Percentiles rank a stretch among this genome's conserved stretches.
Conservation (phyloP, 1,140 invertebrate species). For the Caenorhabditis tropicalis region DNA sequence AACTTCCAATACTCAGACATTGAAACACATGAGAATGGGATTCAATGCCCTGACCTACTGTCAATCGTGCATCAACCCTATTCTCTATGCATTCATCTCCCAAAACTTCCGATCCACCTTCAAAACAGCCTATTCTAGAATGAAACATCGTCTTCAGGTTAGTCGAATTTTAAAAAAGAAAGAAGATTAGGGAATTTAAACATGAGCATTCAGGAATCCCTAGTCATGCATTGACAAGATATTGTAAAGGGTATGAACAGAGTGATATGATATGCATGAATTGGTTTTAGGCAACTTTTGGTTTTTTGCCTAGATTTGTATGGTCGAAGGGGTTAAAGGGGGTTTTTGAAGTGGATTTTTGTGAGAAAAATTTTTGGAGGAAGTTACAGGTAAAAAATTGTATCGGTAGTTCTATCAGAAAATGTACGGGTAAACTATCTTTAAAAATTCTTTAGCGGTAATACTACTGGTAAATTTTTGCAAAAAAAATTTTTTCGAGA, state of each 20-base stretch:
- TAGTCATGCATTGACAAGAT: background rate
- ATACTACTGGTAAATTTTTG: too few relatives aligned
- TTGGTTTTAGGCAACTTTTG: too few relatives aligned
- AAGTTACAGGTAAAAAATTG: too few relatives aligned
- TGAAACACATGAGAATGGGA: conserved; percentile 62
- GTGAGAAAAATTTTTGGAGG: too few relatives aligned
- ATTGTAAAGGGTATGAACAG: background rate
- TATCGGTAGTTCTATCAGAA: too few relatives aligned
- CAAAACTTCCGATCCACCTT: conserved; percentile 81
- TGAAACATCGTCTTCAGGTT: conserved; percentile 57
- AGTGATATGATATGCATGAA: background rate
- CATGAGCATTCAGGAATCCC: background rate
- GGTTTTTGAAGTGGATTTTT: too few relatives aligned
- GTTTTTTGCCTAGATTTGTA: too few relatives aligned
- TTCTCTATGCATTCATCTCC: conserved; percentile 84
- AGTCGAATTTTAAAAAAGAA: background rate
- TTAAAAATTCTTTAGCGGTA: too few relatives aligned
- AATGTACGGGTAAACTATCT: too few relatives aligned
- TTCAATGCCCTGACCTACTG: conserved; percentile 75
- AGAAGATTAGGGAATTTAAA: background rate
- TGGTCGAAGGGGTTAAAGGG: too few relatives aligned
- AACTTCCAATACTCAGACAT: conserved; percentile 58
- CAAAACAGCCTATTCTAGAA: conserved; percentile 71
- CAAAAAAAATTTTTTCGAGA: too few relatives aligned
- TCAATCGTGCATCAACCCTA: conserved; percentile 82